A percentile compares a stretch with the other conserved stretches of the same genome.
Conservation (phyloP, 2,888 invertebrate species). For the Napeogenes sylphis region DNA sequence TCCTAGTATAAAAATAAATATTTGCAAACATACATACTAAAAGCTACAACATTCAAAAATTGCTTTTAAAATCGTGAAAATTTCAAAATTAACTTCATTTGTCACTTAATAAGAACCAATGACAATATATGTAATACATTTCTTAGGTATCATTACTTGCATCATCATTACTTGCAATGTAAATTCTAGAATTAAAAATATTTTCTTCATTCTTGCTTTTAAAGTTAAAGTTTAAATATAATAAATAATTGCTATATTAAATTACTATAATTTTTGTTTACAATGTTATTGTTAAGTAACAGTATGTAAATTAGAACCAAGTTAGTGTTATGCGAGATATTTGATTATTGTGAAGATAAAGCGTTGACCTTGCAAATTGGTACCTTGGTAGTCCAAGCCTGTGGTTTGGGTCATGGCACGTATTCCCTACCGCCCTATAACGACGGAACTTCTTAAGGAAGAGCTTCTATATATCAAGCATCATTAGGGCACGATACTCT, state of each 20-base stretch:
- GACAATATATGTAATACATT: too few relatives aligned
- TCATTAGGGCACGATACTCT: conserved; percentile 27
- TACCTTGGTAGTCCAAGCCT: conserved; percentile 73
- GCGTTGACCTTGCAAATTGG: conserved; percentile 62
- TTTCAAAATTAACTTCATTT: too few relatives aligned
- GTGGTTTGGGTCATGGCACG: conserved; percentile 54
- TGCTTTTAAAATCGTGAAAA: too few relatives aligned
- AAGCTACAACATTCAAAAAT: too few relatives aligned
- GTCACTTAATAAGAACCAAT: too few relatives aligned
- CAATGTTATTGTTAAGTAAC: conserved; percentile 61
- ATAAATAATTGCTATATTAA: conserved; percentile 39
- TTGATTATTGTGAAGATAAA: conserved; percentile 68
- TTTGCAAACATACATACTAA: too few relatives aligned
- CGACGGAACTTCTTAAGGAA: conserved; percentile 11
- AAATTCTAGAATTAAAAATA: too few relatives aligned
- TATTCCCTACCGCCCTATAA: conserved; percentile 34
- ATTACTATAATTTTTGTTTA: conserved; percentile 50
- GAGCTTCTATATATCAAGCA: conserved; percentile 14
- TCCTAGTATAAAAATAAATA: too few relatives aligned
- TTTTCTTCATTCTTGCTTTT: too few relatives aligned
- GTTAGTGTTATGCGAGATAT: conserved; percentile 59
- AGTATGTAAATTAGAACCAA: conserved; percentile 52
- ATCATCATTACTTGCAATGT: too few relatives aligned
- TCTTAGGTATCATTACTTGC: too few relatives aligned
- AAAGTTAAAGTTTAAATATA: conserved; percentile 10